Conservation (phyloP, 2,797 vertebrate species). For the Myiothlypis chrysogaster region DNA sequence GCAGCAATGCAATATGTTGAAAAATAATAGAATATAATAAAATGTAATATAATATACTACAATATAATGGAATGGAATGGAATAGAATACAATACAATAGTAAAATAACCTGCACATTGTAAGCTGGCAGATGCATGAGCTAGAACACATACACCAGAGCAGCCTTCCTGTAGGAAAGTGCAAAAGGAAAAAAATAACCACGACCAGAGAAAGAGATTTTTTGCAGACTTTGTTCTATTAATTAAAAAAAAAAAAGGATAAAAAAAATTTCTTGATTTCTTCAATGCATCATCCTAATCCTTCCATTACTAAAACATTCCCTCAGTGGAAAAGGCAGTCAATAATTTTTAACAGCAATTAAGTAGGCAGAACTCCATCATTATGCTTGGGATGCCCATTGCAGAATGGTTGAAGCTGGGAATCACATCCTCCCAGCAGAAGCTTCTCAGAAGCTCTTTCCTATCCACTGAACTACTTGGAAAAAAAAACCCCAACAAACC, state of each 20-base stretch:
- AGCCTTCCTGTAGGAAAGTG: not conserved
- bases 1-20: not conserved
- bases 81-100: not conserved
- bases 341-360: not conserved
- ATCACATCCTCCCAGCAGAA: not conserved
- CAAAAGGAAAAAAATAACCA: not conserved
- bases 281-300: not conserved
- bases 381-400: not conserved
- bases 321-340: not conserved
- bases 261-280: not conserved
- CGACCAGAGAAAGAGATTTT: not conserved
- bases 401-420: not conserved
- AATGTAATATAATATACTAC: not conserved
- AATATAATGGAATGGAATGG: not conserved
- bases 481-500: not conserved
- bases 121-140: not conserved
- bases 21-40: not conserved
- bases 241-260: not conserved
- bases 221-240: not conserved
- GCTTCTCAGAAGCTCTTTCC: not conserved
- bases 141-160: conserved; percentile 6
- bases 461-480: not conserved
- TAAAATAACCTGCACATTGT: not conserved
- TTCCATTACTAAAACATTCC: not conserved
- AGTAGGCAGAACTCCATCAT: not conserved